A percentile compares a stretch with the other conserved stretches of the same genome.
Evolutionary conservation across 2,797 vertebrate genomes (phyloP).

Genomic region (Sebastes minor): DNA sequence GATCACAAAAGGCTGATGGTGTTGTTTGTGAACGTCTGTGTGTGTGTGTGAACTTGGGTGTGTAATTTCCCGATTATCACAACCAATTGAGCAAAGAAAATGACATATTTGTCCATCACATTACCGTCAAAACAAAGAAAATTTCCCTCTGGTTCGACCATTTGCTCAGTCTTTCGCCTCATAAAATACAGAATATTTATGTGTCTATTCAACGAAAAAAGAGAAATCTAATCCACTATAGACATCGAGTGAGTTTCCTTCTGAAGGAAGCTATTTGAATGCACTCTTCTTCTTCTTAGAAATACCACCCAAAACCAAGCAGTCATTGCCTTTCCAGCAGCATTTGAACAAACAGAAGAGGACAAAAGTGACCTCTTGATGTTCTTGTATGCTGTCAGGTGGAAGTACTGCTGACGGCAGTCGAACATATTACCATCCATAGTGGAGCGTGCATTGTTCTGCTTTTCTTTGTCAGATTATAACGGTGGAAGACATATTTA

Average conservation of each 20-base stretch:
- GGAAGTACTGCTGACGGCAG: too few species aligned
- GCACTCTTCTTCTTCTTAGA: neutral
- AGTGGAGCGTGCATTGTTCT: too few species aligned
- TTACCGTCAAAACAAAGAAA: neutral
- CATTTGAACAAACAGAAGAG: neutral
- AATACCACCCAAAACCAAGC: neutral
- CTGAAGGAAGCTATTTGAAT: neutral
- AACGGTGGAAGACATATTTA: neutral
- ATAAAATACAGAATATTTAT: neutral
- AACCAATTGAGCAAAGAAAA: neutral
- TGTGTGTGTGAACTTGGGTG: too few species aligned
- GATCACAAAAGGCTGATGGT: neutral
- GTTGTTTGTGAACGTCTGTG: neutral
- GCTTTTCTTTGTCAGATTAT: neutral
- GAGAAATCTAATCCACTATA: neutral
- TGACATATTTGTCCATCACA: neutral
- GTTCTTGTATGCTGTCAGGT: too few species aligned
- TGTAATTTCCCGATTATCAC: neutral
- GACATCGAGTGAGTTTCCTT: neutral
- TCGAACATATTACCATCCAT: too few species aligned
- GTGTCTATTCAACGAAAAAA: neutral
- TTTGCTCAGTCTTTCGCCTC: neutral
- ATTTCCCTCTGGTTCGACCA: neutral
- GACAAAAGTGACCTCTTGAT: neutral
- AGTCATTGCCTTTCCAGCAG: neutral